Conservation (phyloP, 2,888 invertebrate genomes). For the Heliconius cydno region DNA sequence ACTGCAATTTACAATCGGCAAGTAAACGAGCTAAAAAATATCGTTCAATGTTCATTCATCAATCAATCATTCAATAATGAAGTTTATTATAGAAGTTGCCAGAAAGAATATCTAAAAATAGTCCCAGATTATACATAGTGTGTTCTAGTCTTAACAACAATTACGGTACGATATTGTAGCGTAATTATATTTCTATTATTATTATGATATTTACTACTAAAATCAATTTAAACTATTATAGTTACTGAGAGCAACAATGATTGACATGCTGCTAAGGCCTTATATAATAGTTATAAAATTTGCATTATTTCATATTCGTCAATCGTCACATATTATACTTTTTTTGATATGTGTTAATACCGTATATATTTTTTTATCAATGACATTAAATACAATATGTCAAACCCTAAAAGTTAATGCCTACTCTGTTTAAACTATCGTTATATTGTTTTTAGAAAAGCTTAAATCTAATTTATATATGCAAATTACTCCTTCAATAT, state of each 20-base stretch:
- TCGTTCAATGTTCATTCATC: slow-evolving; percentile 21
- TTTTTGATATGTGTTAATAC: no score
- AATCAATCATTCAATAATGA: slow-evolving; percentile 33
- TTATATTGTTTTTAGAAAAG: neutral
- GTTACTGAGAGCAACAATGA: neutral
- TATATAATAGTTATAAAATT: neutral
- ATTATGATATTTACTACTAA: no score
- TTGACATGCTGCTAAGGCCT: neutral
- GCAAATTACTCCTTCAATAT: neutral
- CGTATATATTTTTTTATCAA: neutral
- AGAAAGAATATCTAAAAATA: neutral
- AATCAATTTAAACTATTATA: neutral
- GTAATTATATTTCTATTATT: neutral
- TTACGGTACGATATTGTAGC: neutral
- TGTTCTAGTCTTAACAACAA: no score
- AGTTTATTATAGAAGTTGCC: slow-evolving; percentile 21
- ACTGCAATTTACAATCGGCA: slow-evolving; percentile 28
- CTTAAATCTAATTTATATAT: neutral
- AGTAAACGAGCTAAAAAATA: slow-evolving; percentile 18
- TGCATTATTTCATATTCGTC: no score
- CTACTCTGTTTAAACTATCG: neutral
- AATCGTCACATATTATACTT: no score
- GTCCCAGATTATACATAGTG: no score
- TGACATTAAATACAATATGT: neutral
- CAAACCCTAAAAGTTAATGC: neutral